Base-by-base conservation (phyloP, 2,797 vertebrate species). In the Emys orbicularis region DNA sequence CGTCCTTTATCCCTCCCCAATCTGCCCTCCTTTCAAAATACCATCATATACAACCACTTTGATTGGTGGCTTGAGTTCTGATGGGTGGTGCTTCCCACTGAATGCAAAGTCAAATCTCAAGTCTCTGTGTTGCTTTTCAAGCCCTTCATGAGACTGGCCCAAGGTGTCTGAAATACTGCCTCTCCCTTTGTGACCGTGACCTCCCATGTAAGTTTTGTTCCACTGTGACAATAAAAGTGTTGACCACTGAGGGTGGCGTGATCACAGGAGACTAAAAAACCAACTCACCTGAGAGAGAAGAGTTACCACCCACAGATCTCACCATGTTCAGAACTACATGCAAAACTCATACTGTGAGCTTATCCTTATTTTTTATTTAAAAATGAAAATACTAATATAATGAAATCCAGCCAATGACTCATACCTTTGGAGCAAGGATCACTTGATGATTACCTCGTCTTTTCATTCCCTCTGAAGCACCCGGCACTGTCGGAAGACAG, bases 301-400 rank as follows among this genome's bases (percentile, higher is more conserved):
- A 8, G 61, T 47, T 85, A 90, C 54, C 15, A 81, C 27, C 19
- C 27, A 84, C 23, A 7, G 12, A 54, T 4, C 53, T 84, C 1
- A 13, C 15, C 65, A 57, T 37, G 53, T 88, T 87, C 59, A 77
- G 54, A 34, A 79, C 2, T 90, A 90, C 90, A 92, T 84, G 90
- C 59, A 86, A 94, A 89, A 47, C 56, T 88, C 18, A 50, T 56
- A 10, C n/a, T n/a, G 59, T 25, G 10, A 5, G 81, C 15, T 47
- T 72, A 76, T 41, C 84, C 56, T 34, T 13, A 68, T 61, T 94
- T 89, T 87, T 79, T 57, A 80, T 77, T 83, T 84, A 61, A 95
- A 90, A 23, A 77, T 10, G 86, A 83, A 89, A 72, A 83, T 9
- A 90, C 23, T 93, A 85, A 92, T 72, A 87, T 81, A 87, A 79